phyloP scores from a whole-genome alignment of 1,140 invertebrate species.

The Zaprionus ornatus region DNA sequence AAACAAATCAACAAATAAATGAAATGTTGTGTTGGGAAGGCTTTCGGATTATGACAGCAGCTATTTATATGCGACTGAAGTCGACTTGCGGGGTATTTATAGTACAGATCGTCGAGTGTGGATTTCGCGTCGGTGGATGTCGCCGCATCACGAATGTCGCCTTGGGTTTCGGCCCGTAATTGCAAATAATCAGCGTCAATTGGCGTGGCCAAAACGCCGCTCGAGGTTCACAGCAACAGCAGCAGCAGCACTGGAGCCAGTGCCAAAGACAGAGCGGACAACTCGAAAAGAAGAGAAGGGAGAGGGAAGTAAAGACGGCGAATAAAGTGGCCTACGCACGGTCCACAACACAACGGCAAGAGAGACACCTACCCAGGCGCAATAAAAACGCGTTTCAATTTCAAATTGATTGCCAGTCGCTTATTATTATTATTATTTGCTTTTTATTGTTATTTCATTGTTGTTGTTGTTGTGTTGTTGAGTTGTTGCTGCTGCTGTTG shows the following conservation, averaged over 20 bases:
- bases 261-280: conserved; percentile 1
- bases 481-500: conserved; percentile 36
- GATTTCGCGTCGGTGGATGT: conserved; percentile 36
- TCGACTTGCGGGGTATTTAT: conserved; percentile 19
- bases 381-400: conserved; percentile 78
- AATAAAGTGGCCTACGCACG: conserved; percentile 63
- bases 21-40: conserved; percentile 40
- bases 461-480: conserved; percentile 23
- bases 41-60: conserved; percentile 54
- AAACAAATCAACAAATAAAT: conserved; percentile 1
- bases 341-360: conserved; percentile 17
- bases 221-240: conserved; percentile 27
- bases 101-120: conserved; percentile 34
- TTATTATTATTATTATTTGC: conserved; percentile 67
- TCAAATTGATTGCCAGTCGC: conserved; percentile 77
- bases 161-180: conserved; percentile 65
- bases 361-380: conserved; percentile 56
- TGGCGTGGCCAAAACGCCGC: conserved; percentile 55
- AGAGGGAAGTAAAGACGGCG: conserved; percentile 18
- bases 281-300: neutral
- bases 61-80: conserved; percentile 51
- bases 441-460: conserved; percentile 57
- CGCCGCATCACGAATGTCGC: conserved; percentile 53
- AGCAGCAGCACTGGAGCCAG: neutral
- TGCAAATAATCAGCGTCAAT: conserved; percentile 75